phyloP scores from a whole-genome alignment of 2,888 invertebrate species.

The Scaeva pyrastri region DNA sequence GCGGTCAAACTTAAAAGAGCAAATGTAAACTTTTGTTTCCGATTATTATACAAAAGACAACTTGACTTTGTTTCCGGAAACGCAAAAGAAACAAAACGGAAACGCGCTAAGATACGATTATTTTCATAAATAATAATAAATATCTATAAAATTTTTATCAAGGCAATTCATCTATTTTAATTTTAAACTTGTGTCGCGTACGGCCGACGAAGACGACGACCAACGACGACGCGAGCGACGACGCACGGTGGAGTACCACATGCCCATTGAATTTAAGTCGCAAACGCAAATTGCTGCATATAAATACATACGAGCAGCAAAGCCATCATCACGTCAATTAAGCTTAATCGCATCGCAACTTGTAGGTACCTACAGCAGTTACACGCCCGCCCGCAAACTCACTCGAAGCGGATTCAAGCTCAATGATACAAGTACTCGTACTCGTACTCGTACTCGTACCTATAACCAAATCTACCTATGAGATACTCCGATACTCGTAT shows the following conservation, averaged over 20 bases:
- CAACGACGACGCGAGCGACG: too few species aligned
- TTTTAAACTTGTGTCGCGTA: slow-evolving; percentile 1
- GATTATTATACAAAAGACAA: slow-evolving; percentile 3
- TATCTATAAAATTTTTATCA: slow-evolving; percentile 17
- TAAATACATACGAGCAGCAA: neutral
- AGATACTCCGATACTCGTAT: too few species aligned
- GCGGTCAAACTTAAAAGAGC: too few species aligned
- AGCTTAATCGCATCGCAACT: slow-evolving; percentile 59
- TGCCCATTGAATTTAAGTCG: neutral
- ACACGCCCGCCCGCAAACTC: slow-evolving; percentile 28
- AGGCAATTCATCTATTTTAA: slow-evolving; percentile 3
- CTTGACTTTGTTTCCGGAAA: slow-evolving; percentile 14
- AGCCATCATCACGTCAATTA: slow-evolving; percentile 50
- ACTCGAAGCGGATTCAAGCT: slow-evolving; percentile 34
- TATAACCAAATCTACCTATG: neutral
- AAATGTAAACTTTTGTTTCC: slow-evolving; percentile 10
- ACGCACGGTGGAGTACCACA: too few species aligned
- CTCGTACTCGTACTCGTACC: too few species aligned
- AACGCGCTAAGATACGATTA: slow-evolving; percentile 23
- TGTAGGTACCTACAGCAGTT: slow-evolving; percentile 42
- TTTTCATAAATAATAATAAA: neutral
- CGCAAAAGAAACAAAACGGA: slow-evolving; percentile 38
- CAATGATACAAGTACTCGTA: slow-evolving; percentile 12
- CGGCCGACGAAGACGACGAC: too few species aligned
- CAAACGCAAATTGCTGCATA: slow-evolving; percentile 32